Conservation (phyloP, 2,888 invertebrate species). For the Harpagoxenus sublaevis region DNA sequence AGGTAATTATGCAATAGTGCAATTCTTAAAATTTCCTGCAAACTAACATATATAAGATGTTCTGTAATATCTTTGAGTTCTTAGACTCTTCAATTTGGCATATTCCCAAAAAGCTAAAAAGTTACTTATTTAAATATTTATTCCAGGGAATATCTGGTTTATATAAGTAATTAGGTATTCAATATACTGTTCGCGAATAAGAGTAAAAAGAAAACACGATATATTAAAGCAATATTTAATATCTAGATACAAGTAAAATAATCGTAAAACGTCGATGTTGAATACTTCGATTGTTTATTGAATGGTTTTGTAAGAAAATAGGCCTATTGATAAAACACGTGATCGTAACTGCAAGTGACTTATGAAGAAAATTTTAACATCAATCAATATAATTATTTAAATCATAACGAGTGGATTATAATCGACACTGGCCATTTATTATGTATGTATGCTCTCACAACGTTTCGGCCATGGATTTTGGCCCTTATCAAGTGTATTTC, state of each 20-base stretch:
- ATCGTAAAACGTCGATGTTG: neutral
- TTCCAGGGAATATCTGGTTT: neutral
- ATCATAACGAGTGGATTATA: too few species aligned
- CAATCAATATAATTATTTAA: neutral
- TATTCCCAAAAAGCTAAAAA: constrained; percentile 24
- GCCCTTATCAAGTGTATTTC: too few species aligned
- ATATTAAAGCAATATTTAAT: neutral
- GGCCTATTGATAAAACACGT: constrained; percentile 19
- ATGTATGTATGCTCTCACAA: too few species aligned
- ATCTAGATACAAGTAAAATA: constrained; percentile 10
- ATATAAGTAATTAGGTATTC: neutral
- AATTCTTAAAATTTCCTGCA: constrained; percentile 17
- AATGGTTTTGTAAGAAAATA: constrained; percentile 17
- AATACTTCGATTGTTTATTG: neutral
- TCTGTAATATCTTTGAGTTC: neutral
- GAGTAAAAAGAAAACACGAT: neutral
- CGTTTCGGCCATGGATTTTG: too few species aligned
- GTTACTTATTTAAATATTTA: constrained; percentile 5
- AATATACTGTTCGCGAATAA: neutral
- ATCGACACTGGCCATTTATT: too few species aligned
- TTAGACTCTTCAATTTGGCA: constrained; percentile 11
- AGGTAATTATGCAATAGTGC: constrained; percentile 16
- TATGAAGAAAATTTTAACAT: neutral
- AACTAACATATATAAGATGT: constrained; percentile 9
- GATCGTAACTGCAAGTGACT: neutral